Base-by-base conservation (phyloP, 2,113 vertebrate genomes). In the Dromiciops gliroides region DNA sequence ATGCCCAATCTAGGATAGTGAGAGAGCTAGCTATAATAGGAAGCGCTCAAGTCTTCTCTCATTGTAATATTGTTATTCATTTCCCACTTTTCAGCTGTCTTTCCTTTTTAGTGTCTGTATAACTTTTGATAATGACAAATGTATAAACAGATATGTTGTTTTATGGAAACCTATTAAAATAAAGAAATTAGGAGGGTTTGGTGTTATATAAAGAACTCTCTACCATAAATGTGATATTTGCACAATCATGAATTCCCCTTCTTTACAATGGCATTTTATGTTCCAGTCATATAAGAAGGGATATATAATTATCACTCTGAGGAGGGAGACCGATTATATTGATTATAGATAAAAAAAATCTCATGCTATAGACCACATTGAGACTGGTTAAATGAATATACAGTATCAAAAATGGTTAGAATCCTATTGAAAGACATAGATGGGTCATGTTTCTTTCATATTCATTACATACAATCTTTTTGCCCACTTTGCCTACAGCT, bases 391-490 rank as follows among this genome's bases (percentile, higher is more conserved):
- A 89, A 49, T 53, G 94, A 94, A 95, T 92, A 44, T 24, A 89
- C 44, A 10, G 50, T 88, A 37, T 90, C 92, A 93, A 92, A 37
- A 94, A 49, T 0, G 89, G 31, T 50, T 52, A 31, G 5, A 95
- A 51, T 95, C 95, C 88, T 56, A 48, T 93, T 94, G 92, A 89
- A 50, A 96, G 94, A 22, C 75, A 24, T 75, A 19, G 31, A 93
- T 26, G 2, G 91, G 48, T 95, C 89, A 60, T 3, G 1, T 7
- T 51, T 96, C 93, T 90, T 8, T 92, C 48, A 0, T 51, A 47
- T 97, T 92, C 90, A 89, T 56, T 96, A 47, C 50, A 50, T 50
- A 25, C 37, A 28, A 51, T 44, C 19, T 94, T 28, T 37, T 89
- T 92, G 24, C 1, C 25, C 37, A 83, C 1, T 83, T 83, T 83